Percentiles rank a stretch among this genome's conserved stretches.
Evolutionary conservation across 2,113 vertebrate genomes (phyloP).

Genomic region (Ciconia stormi): DNA sequence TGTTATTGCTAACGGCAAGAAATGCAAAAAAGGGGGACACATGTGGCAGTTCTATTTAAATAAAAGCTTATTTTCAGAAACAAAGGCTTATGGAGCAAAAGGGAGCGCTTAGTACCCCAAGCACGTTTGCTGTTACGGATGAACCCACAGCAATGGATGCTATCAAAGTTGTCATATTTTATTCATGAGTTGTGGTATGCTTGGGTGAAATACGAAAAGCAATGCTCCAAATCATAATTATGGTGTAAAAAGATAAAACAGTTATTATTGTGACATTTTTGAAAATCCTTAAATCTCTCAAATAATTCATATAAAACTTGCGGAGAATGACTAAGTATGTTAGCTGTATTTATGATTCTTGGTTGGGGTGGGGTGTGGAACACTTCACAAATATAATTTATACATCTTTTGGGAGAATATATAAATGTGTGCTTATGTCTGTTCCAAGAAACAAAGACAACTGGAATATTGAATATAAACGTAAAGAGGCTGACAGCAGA

Average conservation of each 20-base stretch:
- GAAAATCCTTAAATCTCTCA: slow-evolving; percentile 55
- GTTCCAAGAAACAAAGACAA: slow-evolving; percentile 8
- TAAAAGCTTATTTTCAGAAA: slow-evolving; percentile 70
- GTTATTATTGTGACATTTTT: slow-evolving; percentile 69
- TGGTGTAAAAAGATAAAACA: slow-evolving; percentile 72
- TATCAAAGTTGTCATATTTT: slow-evolving; percentile 93
- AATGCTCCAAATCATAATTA: slow-evolving; percentile 80
- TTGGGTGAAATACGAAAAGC: slow-evolving; percentile 82
- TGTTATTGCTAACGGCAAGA: slow-evolving; percentile 30
- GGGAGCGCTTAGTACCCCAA: slow-evolving; percentile 63
- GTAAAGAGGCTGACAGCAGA: slow-evolving; percentile 16
- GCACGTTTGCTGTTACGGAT: slow-evolving; percentile 75
- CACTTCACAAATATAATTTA: background rate
- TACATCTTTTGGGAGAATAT: background rate
- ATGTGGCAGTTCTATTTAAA: slow-evolving; percentile 45
- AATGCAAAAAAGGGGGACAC: background rate
- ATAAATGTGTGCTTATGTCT: background rate
- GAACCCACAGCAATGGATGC: slow-evolving; percentile 82
- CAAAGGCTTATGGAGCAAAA: slow-evolving; percentile 59
- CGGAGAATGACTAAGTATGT: background rate
- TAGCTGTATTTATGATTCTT: background rate
- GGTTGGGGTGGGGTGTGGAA: background rate
- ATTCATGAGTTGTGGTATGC: slow-evolving; percentile 89
- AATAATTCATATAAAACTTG: slow-evolving; percentile 54
- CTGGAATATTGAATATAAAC: background rate